phyloP scores from a whole-genome alignment of 2,113 vertebrate genomes.

The Hylia prasina region DNA sequence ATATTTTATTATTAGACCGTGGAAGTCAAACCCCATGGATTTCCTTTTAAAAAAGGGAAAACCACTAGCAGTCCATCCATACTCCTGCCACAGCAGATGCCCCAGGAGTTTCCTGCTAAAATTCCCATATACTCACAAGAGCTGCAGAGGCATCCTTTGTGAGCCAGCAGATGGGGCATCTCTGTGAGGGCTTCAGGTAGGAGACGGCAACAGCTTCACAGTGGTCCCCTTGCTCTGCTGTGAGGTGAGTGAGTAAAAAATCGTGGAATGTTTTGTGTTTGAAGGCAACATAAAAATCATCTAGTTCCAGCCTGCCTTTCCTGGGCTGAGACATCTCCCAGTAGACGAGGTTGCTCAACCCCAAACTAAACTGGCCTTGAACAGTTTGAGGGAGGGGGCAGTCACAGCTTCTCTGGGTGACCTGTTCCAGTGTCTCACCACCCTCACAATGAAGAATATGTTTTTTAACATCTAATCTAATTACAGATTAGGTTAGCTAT shows the following conservation, averaged over 20 bases:
- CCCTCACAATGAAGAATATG: background rate
- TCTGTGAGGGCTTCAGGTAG: background rate
- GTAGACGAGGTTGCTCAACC: background rate
- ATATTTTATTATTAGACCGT: background rate
- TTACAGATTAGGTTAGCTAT: background rate
- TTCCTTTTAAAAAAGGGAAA: background rate
- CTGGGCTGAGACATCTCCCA: background rate
- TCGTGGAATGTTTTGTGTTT: background rate
- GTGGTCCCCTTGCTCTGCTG: fast-evolving
- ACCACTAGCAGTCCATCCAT: background rate
- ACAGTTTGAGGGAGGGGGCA: background rate
- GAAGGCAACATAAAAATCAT: background rate
- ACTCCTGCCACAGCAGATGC: background rate
- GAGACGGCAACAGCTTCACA: background rate
- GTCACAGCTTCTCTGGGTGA: background rate
- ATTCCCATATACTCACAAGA: background rate
- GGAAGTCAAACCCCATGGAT: background rate
- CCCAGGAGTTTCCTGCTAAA: background rate
- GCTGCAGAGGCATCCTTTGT: background rate
- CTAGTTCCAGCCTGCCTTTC: background rate
- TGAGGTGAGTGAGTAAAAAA: background rate
- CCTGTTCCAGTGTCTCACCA: background rate
- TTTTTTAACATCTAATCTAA: background rate
- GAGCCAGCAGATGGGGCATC: background rate
- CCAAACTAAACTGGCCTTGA: background rate